Evolutionary conservation across 2,797 vertebrate species (phyloP).

Genomic region (Esox lucius): DNA sequence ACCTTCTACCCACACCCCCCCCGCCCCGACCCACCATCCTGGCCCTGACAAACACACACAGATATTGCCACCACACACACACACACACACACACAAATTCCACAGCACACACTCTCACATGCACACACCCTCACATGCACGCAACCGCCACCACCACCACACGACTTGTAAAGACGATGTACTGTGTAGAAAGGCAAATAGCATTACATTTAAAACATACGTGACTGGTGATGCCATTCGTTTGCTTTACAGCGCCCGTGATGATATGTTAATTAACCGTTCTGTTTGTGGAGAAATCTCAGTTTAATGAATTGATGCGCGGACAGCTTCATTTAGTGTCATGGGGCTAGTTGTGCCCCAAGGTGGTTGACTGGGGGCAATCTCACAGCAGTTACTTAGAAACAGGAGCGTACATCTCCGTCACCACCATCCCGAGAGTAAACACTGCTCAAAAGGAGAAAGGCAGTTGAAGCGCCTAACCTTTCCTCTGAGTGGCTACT

Average conservation of each 20-base stretch:
- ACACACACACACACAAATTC: conserved; percentile 33
- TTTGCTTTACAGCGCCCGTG: conserved; percentile 54
- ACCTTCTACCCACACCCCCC: conserved; percentile 26
- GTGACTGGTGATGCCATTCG: conserved; percentile 61
- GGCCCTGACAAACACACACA: conserved; percentile 56
- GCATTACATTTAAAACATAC: conserved; percentile 57
- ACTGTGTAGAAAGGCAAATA: conserved; percentile 15
- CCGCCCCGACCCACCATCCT: conserved; percentile 36
- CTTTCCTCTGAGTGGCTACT: too few species aligned
- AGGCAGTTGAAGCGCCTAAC: not conserved
- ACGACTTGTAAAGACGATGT: conserved; percentile 61
- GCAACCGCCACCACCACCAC: conserved; percentile 36
- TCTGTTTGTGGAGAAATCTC: conserved; percentile 67
- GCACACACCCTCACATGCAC: too few species aligned
- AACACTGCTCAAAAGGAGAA: not conserved
- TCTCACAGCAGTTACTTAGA: conserved; percentile 34
- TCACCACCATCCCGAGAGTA: conserved; percentile 22
- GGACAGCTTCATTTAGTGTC: conserved; percentile 59
- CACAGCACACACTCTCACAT: conserved; percentile 36
- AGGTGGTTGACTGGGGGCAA: conserved; percentile 42
- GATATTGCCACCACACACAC: conserved; percentile 29
- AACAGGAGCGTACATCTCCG: conserved; percentile 43
- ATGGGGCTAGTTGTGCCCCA: conserved; percentile 39
- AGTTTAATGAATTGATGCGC: conserved; percentile 64
- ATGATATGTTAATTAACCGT: conserved; percentile 62